Evolutionary conservation across 2,797 vertebrate species (phyloP).

Genomic region (Molossus molossus): DNA sequence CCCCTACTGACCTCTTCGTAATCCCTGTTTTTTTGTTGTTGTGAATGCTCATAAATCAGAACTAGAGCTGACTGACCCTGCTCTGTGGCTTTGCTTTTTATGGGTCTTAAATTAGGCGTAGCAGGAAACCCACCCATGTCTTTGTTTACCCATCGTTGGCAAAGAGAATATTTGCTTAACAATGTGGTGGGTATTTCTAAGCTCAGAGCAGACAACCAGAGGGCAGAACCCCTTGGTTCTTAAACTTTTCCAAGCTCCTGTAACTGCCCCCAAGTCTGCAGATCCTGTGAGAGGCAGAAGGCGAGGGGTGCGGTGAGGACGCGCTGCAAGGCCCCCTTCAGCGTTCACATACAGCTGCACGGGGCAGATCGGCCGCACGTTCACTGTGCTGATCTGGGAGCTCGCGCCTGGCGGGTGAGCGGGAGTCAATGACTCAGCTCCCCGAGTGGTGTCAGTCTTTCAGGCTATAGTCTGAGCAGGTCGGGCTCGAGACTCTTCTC

Average conservation of each 20-base stretch:
- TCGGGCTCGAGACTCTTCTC: neutral
- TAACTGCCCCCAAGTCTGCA: neutral
- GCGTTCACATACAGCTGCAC: neutral
- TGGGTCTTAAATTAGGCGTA: constrained; percentile 53
- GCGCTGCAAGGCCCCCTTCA: neutral
- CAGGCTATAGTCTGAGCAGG: neutral
- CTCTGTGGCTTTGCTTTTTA: constrained; percentile 62
- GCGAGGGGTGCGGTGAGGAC: neutral
- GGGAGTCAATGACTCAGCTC: neutral
- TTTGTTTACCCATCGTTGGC: constrained; percentile 52
- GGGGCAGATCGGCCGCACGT: neutral
- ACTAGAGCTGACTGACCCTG: constrained; percentile 43
- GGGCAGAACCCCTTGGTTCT: neutral
- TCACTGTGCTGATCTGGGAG: neutral
- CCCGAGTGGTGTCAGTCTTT: neutral
- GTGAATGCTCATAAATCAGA: constrained; percentile 73
- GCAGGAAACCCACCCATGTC: constrained; percentile 44
- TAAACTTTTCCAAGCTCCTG: neutral
- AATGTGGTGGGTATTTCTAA: constrained; percentile 18
- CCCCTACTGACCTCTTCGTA: constrained; percentile 65
- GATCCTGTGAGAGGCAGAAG: neutral
- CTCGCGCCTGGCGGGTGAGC: neutral
- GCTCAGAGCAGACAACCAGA: constrained; percentile 19
- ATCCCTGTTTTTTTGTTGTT: constrained; percentile 40
- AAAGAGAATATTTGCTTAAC: constrained; percentile 66